Conservation (phyloP, 37 sponge, comb jelly and placozoan genomes). For the Diacarnus erythraeanus region DNA sequence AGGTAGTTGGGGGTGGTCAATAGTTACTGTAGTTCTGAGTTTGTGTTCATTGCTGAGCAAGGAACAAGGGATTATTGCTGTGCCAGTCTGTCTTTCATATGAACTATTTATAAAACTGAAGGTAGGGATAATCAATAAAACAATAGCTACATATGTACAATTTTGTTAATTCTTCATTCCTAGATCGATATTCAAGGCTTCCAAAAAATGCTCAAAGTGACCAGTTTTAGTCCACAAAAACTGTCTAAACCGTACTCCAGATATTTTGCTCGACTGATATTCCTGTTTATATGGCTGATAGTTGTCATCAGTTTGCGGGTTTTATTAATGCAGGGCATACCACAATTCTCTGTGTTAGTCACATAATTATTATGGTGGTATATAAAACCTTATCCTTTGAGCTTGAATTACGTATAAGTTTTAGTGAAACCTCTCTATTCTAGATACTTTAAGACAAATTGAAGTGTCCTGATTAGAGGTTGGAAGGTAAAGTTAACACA, state of each 20-base stretch:
- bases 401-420: too few species aligned
- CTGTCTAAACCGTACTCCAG: background rate
- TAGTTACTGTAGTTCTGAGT: constrained; percentile 3
- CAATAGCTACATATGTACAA: background rate
- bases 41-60: constrained; percentile 80
- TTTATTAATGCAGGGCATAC: constrained; percentile 41
- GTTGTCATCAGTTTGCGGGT: constrained; percentile 30
- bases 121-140: constrained; percentile 1
- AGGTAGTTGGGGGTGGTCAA: constrained; percentile 22
- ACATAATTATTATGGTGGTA: too few species aligned
- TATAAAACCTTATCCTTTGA: too few species aligned
- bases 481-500: too few species aligned
- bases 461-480: too few species aligned
- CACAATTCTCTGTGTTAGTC: constrained; percentile 55
- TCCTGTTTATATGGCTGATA: constrained; percentile 15
- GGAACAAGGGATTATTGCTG: constrained; percentile 85
- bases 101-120: constrained; percentile 59
- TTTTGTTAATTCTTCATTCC: background rate
- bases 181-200: constrained; percentile 1
- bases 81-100: constrained; percentile 63
- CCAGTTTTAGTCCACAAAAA: background rate
- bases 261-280: constrained; percentile 2
- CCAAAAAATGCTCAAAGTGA: background rate
- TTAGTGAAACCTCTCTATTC: too few species aligned
- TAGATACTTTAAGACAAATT: background rate